Evolutionary conservation across 2,888 invertebrate species (phyloP).

Genomic region (Ochropacha duplaris): DNA sequence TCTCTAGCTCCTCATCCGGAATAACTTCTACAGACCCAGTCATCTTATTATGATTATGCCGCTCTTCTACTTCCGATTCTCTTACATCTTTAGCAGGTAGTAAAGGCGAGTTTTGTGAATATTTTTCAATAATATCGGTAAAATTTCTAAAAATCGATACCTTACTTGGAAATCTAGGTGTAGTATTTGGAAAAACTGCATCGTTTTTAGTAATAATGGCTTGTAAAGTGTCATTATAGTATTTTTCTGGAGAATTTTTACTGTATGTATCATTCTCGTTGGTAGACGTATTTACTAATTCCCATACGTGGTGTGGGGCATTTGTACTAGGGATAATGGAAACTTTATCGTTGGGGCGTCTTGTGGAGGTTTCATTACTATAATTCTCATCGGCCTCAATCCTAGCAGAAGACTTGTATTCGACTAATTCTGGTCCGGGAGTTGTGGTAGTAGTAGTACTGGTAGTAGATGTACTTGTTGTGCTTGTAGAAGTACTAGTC

Average conservation of each 20-base stretch:
- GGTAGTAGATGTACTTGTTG: slow-evolving; percentile 28
- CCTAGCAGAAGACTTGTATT: slow-evolving; percentile 8
- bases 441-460: slow-evolving; percentile 17
- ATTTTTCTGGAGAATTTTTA: slow-evolving; percentile 76
- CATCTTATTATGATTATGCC: slow-evolving; percentile 57
- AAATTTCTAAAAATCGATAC: slow-evolving; percentile 82
- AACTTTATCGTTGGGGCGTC: slow-evolving; percentile 74
- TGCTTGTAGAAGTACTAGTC: slow-evolving; percentile 28
- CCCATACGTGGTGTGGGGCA: slow-evolving; percentile 79
- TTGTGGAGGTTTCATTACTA: slow-evolving; percentile 48
- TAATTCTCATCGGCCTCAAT: slow-evolving; percentile 23
- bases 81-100: slow-evolving; percentile 32
- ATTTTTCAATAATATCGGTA: slow-evolving; percentile 85
- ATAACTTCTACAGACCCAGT: slow-evolving; percentile 75
- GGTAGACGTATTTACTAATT: slow-evolving; percentile 81
- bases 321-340: slow-evolving; percentile 72
- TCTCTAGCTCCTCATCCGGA: slow-evolving; percentile 65
- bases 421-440: slow-evolving; percentile 14
- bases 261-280: slow-evolving; percentile 63
- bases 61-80: slow-evolving; percentile 46
- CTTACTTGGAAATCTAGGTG: slow-evolving; percentile 69
- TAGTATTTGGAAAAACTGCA: slow-evolving; percentile 68
- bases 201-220: slow-evolving; percentile 85
- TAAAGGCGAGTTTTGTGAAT: slow-evolving; percentile 72
- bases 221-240: slow-evolving; percentile 85